A percentile compares a stretch with the other conserved stretches of the same genome.
These are phyloP conservation scores for Leucosticte australis DNA, from an alignment of 2,113 vertebrate genomes.

Conservation along the genomic window DNA sequence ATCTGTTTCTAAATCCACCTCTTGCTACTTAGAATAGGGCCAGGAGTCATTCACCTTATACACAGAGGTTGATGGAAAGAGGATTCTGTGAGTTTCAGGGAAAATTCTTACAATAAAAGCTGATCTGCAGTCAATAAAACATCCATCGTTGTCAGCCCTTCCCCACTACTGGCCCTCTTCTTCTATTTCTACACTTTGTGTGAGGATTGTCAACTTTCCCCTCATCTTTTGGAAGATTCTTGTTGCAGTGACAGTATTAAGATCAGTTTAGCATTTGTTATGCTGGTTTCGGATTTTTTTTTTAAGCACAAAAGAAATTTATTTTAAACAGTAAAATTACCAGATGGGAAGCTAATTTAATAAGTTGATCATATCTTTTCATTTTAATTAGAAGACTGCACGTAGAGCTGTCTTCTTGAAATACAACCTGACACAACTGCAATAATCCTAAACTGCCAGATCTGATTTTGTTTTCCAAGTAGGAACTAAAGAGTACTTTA, in stretches of 20 bases:
- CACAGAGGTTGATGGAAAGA: not conserved
- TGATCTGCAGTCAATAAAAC: not conserved
- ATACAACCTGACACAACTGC: constrained; percentile 45
- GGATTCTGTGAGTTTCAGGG: not conserved
- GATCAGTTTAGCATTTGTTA: not conserved
- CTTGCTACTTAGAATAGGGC: not conserved
- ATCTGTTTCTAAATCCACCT: not conserved
- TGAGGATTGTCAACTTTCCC: not conserved
- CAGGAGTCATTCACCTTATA: rapidly evolving
- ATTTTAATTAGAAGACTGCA: constrained; percentile 64
- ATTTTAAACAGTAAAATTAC: constrained; percentile 43
- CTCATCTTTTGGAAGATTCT: not conserved
- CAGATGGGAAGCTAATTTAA: constrained; percentile 66
- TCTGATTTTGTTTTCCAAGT: constrained; percentile 3
- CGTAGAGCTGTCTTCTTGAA: constrained; percentile 42
- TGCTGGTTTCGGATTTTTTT: not conserved
- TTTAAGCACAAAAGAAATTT: not conserved
- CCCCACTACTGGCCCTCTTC: not conserved
- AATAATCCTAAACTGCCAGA: constrained; percentile 47
- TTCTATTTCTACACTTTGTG: not conserved
- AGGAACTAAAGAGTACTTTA: not conserved
- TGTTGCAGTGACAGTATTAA: not conserved
- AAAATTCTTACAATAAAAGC: not conserved
- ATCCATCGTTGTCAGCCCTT: not conserved
- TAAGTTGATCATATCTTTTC: constrained; percentile 61